Base-by-base conservation (phyloP, 1,140 invertebrate species). In the Drosophila teissieri region DNA sequence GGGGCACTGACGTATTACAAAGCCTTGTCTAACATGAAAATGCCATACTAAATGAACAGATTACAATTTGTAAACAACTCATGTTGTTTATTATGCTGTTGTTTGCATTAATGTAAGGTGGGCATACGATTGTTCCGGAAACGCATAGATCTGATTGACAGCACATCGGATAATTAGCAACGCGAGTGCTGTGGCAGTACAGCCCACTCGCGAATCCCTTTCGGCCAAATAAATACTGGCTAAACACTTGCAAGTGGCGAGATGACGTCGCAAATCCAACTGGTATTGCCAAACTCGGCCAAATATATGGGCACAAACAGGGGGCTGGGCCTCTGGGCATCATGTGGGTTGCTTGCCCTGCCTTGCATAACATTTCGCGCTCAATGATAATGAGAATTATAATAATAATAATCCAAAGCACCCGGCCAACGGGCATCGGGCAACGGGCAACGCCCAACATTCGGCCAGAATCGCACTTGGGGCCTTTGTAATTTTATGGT, bases 401-500 rank as follows among this genome's bases (percentile, higher is more conserved):
- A 70, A 78, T 52, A 58, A 68, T 45, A 63, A 65, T 44, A 69
- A 65, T 48, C 73, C 45, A 56, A 67, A 48, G 27, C 27, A 19
- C 19, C 2, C 19, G 19, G 19, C 19, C 19, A 19, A 19, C 19
- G 1, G 19, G 19, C 19, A 19, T 2, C 19, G 19, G 19, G 19
- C 27, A 56, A 8, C 36, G 27, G 39, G 15, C 22, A 54, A 37
- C 39, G 57, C 44, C 40, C 34, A 10, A 37, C 34, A 22, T 31
- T 62, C 68, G 57, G 61, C 80, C 65, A 70, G 24, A 49, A 49
- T 49, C 48, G 51, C 68, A 62, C 80, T 79, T 57, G 78, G 39
- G 56, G 58, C 53, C 60, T 80, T 73, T 85, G 81, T 85, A 77
- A 73, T 75, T 64, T 83, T 88, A 88, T 86, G 82, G 27, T 88